Base-by-base conservation (phyloP, 2,797 vertebrate genomes). In the Poecilia wingei region DNA sequence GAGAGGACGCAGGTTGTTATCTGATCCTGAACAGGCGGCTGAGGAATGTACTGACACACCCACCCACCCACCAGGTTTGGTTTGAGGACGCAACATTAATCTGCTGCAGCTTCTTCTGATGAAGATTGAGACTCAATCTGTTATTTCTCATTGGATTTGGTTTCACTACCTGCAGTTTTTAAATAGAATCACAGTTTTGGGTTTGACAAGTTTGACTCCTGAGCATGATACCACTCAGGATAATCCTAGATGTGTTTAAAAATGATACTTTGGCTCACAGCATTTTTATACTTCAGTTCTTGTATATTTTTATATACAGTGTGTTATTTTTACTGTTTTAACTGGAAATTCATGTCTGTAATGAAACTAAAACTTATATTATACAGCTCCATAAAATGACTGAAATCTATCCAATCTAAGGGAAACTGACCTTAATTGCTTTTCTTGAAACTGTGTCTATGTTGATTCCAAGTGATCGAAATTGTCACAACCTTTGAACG, bases 1-100 rank as follows among this genome's bases (percentile, higher is more conserved):
- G 18, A 4, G n/a, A 33, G 36, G 22, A 46, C 14, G 28, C 43
- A 36, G 59, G 64, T 2, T 68, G 88, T 79, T 12, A 92, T 70
- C 81, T 80, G 88, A 92, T 55, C 76, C 85, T 10, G 66, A 82
- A 39, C 57, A 81, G 82, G 74, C 76, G 83, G 82, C 25, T 49
- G 3, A 16, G 51, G 28, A 46, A 79, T 79, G 66, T 16, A 45
- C 0, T 5, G 14, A 10, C 3, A 0, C 31, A 80, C 82, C 36
- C 28, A 8, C 82, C 36, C 28, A 8, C 78, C 72, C 61, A 61
- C 76, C 86, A 78, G 72, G 84, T 88, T 78, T 74, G 22, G 8
- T 41, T 1, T 68, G 33, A 18, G 22, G 46, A 81, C 71, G 5
- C 41, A 61, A 74, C n/a, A 10, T 53, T 7, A 20, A 46, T 1